phyloP scores from a whole-genome alignment of 2,888 invertebrate genomes.

The Melipona beecheii region DNA sequence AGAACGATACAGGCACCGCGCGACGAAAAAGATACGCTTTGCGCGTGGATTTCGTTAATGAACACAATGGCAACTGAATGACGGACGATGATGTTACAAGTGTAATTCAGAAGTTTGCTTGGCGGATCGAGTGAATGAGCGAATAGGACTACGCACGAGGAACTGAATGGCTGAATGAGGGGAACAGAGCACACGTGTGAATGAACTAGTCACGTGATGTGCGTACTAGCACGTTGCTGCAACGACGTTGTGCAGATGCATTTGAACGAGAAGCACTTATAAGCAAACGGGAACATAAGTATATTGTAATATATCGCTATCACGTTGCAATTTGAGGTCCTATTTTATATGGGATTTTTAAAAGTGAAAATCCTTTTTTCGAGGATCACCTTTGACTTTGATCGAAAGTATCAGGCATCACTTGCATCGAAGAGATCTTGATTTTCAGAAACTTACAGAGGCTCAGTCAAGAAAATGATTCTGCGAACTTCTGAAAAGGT shows the following conservation, averaged over 20 bases:
- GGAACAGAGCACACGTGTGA: conserved; percentile 61
- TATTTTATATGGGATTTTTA: too few relatives aligned
- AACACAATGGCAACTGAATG: conserved; percentile 25
- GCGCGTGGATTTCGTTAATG: conserved; percentile 26
- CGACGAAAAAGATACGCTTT: conserved; percentile 10
- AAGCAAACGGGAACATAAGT: neutral
- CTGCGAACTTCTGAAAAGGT: too few relatives aligned
- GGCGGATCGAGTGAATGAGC: conserved; percentile 66
- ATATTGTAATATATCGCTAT: neutral
- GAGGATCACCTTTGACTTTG: too few relatives aligned
- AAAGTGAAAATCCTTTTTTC: too few relatives aligned
- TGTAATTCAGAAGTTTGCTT: conserved; percentile 60
- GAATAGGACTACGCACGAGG: conserved; percentile 10
- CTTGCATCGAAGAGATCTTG: too few relatives aligned
- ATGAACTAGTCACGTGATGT: conserved; percentile 72
- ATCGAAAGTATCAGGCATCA: too few relatives aligned
- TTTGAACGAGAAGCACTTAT: conserved; percentile 22
- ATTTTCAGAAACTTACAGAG: too few relatives aligned
- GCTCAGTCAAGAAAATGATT: too few relatives aligned
- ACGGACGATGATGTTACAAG: conserved; percentile 37
- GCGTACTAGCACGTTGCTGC: conserved; percentile 63
- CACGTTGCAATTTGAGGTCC: neutral
- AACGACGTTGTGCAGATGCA: conserved; percentile 39
- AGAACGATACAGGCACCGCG: neutral
- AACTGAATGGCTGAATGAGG: conserved; percentile 33